A percentile compares a stretch with the other conserved stretches of the same genome.
Evolutionary conservation across 37 sponge, comb jelly and placozoan genomes (phyloP).

Genomic region (Dysidea cf. avara): DNA sequence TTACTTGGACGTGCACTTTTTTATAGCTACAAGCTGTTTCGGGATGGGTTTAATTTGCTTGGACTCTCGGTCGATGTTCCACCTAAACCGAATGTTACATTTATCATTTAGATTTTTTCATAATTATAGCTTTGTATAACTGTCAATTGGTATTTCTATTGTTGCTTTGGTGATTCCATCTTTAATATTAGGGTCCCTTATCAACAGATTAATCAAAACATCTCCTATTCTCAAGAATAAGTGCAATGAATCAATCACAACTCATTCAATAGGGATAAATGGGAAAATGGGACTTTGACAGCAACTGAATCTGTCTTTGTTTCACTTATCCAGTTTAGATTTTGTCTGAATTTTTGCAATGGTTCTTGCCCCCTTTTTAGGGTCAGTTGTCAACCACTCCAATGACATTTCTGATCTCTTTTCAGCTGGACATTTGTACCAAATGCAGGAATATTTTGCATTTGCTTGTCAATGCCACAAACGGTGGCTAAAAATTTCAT

Average conservation of each 20-base stretch:
- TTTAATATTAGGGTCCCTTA: background rate
- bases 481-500: slow-evolving; percentile 7
- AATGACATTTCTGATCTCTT: slow-evolving; percentile 4
- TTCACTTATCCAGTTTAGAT: background rate
- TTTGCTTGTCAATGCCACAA: slow-evolving; percentile 15
- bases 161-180: slow-evolving; percentile 14
- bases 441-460: slow-evolving; percentile 12
- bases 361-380: slow-evolving; percentile 17
- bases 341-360: slow-evolving; percentile 5
- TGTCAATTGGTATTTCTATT: too few relatives aligned
- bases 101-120: slow-evolving; percentile 25
- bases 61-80: background rate
- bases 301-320: slow-evolving; percentile 1
- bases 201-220: slow-evolving; percentile 17
- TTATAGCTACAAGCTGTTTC: too few relatives aligned
- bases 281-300: background rate
- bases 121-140: background rate
- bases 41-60: slow-evolving; percentile 8
- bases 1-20: too few relatives aligned
- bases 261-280: slow-evolving; percentile 9
- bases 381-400: background rate
- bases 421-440: slow-evolving; percentile 10
- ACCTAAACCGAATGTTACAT: slow-evolving; percentile 8
- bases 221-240: slow-evolving; percentile 16
- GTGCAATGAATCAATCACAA: slow-evolving; percentile 30